A percentile compares a stretch with the other conserved stretches of the same genome.
Conservation (phyloP, 2,797 vertebrate species). For the Notolepis coatsorum region DNA sequence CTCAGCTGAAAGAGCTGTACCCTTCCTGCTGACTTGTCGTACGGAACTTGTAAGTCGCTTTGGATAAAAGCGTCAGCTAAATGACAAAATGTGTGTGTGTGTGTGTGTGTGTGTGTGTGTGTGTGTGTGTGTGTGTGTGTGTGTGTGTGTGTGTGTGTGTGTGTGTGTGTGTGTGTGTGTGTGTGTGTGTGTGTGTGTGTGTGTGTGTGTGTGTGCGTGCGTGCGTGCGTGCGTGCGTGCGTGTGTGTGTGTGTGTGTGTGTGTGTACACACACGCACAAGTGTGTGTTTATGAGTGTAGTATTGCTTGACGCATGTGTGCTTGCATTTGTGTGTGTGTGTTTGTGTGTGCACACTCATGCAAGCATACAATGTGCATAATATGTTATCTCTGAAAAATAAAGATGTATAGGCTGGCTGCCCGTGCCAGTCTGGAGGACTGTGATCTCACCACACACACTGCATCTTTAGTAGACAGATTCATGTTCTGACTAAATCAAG, state of each 20-base stretch:
- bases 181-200: not conserved
- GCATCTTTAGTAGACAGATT: slow-evolving; percentile 42
- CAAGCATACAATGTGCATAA: not conserved
- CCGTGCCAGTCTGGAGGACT: slow-evolving; percentile 43
- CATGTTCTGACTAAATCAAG: slow-evolving; percentile 58
- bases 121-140: not conserved
- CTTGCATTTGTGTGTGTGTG: slow-evolving; percentile 1
- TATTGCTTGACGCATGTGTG: no score
- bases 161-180: not conserved
- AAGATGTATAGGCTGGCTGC: slow-evolving; percentile 50
- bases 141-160: not conserved
- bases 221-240: not conserved
- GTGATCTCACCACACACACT: slow-evolving; percentile 46
- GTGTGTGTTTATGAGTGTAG: not conserved
- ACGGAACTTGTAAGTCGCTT: no score
- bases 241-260: slow-evolving; percentile 2
- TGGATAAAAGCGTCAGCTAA: no score
- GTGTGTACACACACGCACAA: not conserved
- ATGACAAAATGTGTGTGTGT: no score
- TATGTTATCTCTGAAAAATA: slow-evolving; percentile 53
- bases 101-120: not conserved
- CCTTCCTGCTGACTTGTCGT: no score
- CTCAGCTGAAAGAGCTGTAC: no score
- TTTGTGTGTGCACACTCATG: no score
- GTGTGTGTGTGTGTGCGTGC: not conserved